Evolutionary conservation across 2,113 vertebrate species (phyloP), one percentile per base, ranked within the genome.

Genomic region (Grallaria varia): DNA sequence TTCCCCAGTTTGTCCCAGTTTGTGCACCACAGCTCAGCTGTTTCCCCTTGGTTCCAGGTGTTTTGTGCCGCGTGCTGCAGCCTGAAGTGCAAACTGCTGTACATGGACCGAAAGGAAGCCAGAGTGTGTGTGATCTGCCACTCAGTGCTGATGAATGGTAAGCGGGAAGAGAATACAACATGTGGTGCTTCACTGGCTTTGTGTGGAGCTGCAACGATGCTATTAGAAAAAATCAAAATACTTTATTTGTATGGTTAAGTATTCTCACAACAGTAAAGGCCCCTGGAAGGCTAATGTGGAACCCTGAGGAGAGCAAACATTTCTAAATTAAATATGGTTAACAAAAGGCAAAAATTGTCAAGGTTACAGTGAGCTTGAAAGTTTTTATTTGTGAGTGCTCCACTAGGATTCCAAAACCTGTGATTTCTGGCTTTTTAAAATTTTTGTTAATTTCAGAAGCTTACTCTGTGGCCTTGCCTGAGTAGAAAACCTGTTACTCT

Each of bases 71-170:
- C 99, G 0, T 99, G 99, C 97, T 99, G 99, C 95, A 99, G 98
- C 96, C 97, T 99, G 91, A 99, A 99, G 97, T 99, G 98, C 97
- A 98, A 98, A 78, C 98, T 99, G 87, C 93, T 98, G 52, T 99
- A 99, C 97, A 99, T 99, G 99, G 99, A 99, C 94, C 97, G 98
- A 81, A 99, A 99, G 93, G 99, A 99, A 95, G 99, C 99, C 16
- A 97, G 99, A 39, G 99, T 99, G 64, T 99, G 99, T 96, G 98
- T 99, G 55, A 99, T 99, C 97, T 99, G 99, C 97, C 98, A 99
- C 93, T 99, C 98, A 44, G 98, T 99, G 13, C 98, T 99, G 47
- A 99, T 98, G 87, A 99, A 97, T 85, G 99, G 99, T 99, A 97
- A 99, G 99, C 98, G 91, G 85, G 21, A 25, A 55, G 56, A 78